A percentile compares a stretch with the other conserved stretches of the same genome.
phyloP scores from a whole-genome alignment of 2,113 vertebrate species.

The Emydocephalus ijimae region DNA sequence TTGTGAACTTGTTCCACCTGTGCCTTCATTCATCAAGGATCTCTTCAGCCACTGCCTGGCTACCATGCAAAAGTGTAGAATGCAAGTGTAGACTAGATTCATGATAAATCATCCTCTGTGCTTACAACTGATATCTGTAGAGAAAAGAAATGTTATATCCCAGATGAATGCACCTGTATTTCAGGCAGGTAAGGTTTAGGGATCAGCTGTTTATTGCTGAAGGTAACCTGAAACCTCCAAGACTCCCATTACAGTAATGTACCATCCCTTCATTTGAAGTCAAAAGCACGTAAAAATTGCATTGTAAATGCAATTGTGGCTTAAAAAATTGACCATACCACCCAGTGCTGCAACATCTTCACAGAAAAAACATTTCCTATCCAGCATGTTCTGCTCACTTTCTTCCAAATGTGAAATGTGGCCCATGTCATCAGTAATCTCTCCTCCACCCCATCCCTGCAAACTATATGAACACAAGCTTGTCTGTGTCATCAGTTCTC shows the following conservation, averaged over 20 bases:
- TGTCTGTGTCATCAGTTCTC: not conserved
- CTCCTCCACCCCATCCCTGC: not conserved
- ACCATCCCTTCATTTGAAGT: not conserved
- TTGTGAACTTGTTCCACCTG: constrained; percentile 65
- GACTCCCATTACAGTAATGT: not conserved
- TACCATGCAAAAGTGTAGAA: constrained; percentile 66
- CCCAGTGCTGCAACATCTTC: not conserved
- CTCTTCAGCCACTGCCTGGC: constrained; percentile 73
- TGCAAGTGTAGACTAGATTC: constrained; percentile 63
- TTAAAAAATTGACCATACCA: not conserved
- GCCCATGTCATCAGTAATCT: not conserved
- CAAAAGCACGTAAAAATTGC: not conserved
- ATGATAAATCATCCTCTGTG: constrained; percentile 92
- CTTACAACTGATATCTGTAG: constrained; percentile 95
- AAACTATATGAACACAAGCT: not conserved
- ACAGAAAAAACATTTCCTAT: not conserved
- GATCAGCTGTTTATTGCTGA: not conserved
- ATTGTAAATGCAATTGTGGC: not conserved
- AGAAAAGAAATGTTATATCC: constrained; percentile 29
- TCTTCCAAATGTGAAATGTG: not conserved
- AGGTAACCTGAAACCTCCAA: not conserved
- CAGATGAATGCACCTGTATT: not conserved
- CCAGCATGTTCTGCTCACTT: not conserved
- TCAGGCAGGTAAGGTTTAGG: not conserved
- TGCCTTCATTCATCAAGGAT: constrained; percentile 78